A percentile compares a stretch with the other conserved stretches of the same genome.
These are phyloP conservation scores for Elysia crispata DNA, from an alignment of 2,888 invertebrate genomes.

Conservation along the genomic window DNA sequence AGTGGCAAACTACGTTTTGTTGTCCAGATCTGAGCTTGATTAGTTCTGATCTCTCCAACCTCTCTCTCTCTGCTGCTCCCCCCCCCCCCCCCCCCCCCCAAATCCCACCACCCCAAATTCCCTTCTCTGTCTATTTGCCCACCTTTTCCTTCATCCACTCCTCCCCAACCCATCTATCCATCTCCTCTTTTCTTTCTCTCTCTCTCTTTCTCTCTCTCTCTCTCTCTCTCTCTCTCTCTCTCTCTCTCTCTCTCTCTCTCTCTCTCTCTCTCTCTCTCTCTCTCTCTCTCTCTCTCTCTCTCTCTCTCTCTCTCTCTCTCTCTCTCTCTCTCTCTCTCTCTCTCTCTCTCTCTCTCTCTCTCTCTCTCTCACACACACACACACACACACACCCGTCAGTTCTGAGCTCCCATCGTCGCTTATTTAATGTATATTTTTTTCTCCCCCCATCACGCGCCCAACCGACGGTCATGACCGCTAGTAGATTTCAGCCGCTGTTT, in stretches of 20 bases:
- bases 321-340: conserved; percentile 6
- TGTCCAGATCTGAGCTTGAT: too few relatives aligned
- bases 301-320: not conserved
- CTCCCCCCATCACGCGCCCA: not conserved
- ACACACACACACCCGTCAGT: too few relatives aligned
- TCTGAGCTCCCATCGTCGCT: too few relatives aligned
- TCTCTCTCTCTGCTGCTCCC: too few relatives aligned
- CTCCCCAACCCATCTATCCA: not conserved
- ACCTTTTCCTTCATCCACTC: too few relatives aligned
- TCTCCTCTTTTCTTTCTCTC: conserved; percentile 20
- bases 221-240: conserved; percentile 11
- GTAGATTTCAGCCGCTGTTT: too few relatives aligned
- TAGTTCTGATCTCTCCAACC: too few relatives aligned
- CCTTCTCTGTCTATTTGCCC: not conserved
- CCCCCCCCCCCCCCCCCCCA: too few relatives aligned
- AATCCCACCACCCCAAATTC: too few relatives aligned
- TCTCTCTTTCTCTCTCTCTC: conserved; percentile 26
- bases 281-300: too few relatives aligned
- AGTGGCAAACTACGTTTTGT: too few relatives aligned
- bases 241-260: conserved; percentile 13
- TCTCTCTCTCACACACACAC: not conserved
- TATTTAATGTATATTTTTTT: too few relatives aligned
- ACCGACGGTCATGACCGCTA: not conserved
- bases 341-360: not conserved
- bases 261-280: not conserved